Percentiles rank a stretch among this genome's conserved stretches.
phyloP scores from a whole-genome alignment of 2,113 vertebrate genomes.

The Myotis yumanensis region DNA sequence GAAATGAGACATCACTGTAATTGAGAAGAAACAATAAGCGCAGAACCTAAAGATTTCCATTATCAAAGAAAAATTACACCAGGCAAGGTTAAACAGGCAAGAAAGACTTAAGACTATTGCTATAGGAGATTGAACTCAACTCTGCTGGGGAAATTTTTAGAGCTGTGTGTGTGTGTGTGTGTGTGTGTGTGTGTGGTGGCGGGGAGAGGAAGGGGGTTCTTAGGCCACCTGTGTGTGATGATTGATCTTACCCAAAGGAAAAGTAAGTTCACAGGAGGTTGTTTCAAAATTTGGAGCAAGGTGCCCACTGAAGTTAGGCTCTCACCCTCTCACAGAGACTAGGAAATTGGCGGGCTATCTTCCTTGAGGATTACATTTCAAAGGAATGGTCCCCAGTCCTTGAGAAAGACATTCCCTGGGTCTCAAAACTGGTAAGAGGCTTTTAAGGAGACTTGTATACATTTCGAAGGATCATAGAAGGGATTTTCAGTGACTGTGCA shows the following conservation, averaged over 20 bases:
- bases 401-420: neutral
- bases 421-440: neutral
- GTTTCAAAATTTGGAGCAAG: neutral
- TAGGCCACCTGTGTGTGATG: neutral
- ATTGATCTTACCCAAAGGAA: neutral
- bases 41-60: constrained; percentile 11
- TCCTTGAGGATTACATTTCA: neutral
- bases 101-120: neutral
- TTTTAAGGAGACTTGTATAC: constrained; percentile 25
- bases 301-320: neutral
- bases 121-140: constrained; percentile 28
- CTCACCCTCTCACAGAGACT: neutral
- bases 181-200: too few relatives aligned
- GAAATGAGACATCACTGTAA: constrained; percentile 10
- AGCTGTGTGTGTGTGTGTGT: neutral
- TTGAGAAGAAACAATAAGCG: neutral
- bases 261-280: neutral
- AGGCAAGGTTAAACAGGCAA: constrained; percentile 10
- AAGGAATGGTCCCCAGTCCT: neutral
- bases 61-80: neutral
- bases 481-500: neutral
- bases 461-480: neutral
- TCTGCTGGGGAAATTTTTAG: neutral
- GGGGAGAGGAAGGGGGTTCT: too few relatives aligned
- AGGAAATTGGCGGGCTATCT: neutral